Percentiles rank a stretch among this genome's conserved stretches.
phyloP scores from a whole-genome alignment of 2,113 vertebrate species.

The Leptobrachium ailaonicum region DNA sequence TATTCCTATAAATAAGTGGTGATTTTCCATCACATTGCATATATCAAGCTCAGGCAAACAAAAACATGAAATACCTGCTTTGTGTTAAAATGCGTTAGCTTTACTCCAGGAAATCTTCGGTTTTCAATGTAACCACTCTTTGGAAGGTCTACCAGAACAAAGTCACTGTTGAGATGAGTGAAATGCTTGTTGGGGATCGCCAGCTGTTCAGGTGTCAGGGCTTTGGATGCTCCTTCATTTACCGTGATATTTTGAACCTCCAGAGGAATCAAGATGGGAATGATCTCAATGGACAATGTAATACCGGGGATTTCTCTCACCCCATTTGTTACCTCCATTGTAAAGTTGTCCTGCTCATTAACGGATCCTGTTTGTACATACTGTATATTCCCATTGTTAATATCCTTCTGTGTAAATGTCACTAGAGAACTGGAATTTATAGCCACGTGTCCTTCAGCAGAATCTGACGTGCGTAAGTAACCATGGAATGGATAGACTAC shows the following conservation, averaged over 20 bases:
- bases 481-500: conserved; percentile 69
- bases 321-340: conserved; percentile 75
- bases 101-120: conserved; percentile 68
- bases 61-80: conserved; percentile 74
- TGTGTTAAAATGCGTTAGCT: conserved; percentile 76
- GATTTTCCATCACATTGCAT: no score
- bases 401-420: conserved; percentile 80
- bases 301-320: conserved; percentile 69
- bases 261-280: conserved; percentile 78
- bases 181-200: conserved; percentile 77
- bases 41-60: background rate
- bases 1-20: no score
- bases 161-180: conserved; percentile 77
- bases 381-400: conserved; percentile 76
- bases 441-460: conserved; percentile 62
- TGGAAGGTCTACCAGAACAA: conserved; percentile 73
- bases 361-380: conserved; percentile 75
- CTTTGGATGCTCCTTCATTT: conserved; percentile 76
- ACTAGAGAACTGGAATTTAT: conserved; percentile 63
- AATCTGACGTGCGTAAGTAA: conserved; percentile 71
- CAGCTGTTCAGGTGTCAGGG: conserved; percentile 73
- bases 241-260: conserved; percentile 79
- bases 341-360: conserved; percentile 69
- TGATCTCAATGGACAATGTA: conserved; percentile 74
- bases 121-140: conserved; percentile 78